phyloP scores from a whole-genome alignment of 2,113 vertebrate species.

The Acanthochromis polyacanthus region DNA sequence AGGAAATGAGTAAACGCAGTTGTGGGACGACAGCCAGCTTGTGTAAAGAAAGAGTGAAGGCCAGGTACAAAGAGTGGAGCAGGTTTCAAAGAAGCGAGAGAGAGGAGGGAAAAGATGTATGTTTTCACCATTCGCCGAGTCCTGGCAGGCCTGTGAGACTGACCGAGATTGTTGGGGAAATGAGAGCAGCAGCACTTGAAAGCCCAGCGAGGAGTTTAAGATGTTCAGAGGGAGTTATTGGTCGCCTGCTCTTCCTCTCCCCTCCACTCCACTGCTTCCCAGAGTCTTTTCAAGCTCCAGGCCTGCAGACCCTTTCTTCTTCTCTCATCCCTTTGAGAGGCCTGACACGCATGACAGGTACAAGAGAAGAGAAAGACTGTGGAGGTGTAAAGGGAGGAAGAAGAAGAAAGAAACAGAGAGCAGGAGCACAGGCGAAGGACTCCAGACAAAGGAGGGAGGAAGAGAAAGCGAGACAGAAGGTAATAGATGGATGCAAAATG shows the following conservation, averaged over 20 bases:
- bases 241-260: conserved; percentile 48
- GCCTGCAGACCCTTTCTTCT: conserved; percentile 54
- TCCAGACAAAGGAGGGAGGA: conserved; percentile 9
- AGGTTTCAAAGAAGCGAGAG: conserved; percentile 12
- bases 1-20: not conserved
- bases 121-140: conserved; percentile 42
- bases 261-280: conserved; percentile 26
- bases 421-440: conserved; percentile 23
- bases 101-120: conserved; percentile 5
- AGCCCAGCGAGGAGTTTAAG: conserved; percentile 68
- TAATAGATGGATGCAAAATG: conserved; percentile 4
- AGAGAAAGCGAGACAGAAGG: not conserved
- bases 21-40: conserved; percentile 19
- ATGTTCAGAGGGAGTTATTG: conserved; percentile 68
- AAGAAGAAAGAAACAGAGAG: not conserved
- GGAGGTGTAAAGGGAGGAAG: conserved; percentile 31
- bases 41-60: conserved; percentile 26
- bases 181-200: conserved; percentile 66
- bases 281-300: conserved; percentile 60
- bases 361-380: conserved; percentile 42
- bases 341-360: conserved; percentile 62
- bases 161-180: conserved; percentile 45
- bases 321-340: conserved; percentile 49
- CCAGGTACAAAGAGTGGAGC: too few species aligned
- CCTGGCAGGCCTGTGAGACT: conserved; percentile 58